These are phyloP conservation scores for Prunella fulvescens DNA, from an alignment of 2,113 vertebrate species.

Conservation along the genomic window DNA sequence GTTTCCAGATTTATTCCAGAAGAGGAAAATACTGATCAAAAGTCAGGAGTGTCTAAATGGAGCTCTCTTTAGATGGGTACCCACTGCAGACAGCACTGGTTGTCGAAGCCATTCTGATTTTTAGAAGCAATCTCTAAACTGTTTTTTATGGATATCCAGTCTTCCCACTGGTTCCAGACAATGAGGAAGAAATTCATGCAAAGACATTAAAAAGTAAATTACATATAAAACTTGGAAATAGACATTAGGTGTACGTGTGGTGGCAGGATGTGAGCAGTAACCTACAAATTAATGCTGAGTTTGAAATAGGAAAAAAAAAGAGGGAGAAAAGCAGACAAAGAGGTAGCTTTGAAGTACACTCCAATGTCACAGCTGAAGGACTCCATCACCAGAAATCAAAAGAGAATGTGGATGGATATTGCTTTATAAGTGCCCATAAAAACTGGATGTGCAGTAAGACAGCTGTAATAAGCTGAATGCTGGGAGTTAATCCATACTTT, in stretches of 20 bases:
- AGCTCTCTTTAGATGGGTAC: not conserved
- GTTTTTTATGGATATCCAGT: not conserved
- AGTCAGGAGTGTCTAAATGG: not conserved
- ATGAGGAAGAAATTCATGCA: not conserved
- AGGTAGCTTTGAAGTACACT: not conserved
- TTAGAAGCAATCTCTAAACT: not conserved
- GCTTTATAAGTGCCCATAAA: slow-evolving; percentile 24
- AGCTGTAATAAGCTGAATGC: slow-evolving; percentile 2
- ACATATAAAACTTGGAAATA: not conserved
- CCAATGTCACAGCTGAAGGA: slow-evolving; percentile 1
- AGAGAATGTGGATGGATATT: not conserved
- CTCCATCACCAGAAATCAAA: slow-evolving; percentile 1
- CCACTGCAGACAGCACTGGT: not conserved
- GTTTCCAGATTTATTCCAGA: not conserved
- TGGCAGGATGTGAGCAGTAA: not conserved
- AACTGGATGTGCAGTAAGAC: not conserved
- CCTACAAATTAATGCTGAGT: not conserved
- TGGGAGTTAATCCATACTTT: slow-evolving; percentile 33
- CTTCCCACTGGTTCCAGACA: not conserved
- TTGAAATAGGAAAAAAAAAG: not conserved
- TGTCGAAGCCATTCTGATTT: not conserved
- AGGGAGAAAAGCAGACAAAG: not conserved
- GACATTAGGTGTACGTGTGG: not conserved
- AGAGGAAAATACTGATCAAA: not conserved
- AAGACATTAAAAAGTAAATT: not conserved